Evolutionary conservation across 2,888 invertebrate genomes (phyloP).

Genomic region (Steromphala cineraria): DNA sequence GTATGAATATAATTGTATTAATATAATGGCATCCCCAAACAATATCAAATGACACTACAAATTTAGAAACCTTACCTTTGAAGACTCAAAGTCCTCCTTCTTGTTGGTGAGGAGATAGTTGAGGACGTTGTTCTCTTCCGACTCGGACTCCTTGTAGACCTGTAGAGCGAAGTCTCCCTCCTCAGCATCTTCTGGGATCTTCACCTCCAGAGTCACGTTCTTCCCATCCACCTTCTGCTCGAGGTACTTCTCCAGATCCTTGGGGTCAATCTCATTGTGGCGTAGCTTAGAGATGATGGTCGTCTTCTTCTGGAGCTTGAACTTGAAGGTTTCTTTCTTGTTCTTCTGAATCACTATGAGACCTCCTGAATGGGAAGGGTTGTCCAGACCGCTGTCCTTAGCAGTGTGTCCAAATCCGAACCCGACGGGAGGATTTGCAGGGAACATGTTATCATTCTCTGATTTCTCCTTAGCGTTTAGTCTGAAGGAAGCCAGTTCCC

Average conservation of each 20-base stretch:
- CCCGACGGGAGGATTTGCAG: conserved; percentile 51
- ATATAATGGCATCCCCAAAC: too few relatives aligned
- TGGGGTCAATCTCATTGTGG: not conserved
- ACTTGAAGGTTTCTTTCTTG: not conserved
- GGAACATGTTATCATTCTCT: conserved; percentile 40
- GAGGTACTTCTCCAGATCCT: not conserved
- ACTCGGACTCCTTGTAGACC: conserved; percentile 23
- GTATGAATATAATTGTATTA: too few relatives aligned
- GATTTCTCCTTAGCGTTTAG: conserved; percentile 47
- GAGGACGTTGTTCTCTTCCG: not conserved
- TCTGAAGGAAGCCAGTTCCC: conserved; percentile 51
- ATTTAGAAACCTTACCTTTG: conserved; percentile 32
- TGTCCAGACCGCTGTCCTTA: conserved; percentile 48
- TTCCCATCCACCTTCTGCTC: not conserved
- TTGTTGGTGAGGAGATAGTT: not conserved
- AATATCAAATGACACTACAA: too few relatives aligned
- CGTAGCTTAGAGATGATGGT: not conserved
- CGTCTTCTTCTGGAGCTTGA: not conserved
- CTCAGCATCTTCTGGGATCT: not conserved
- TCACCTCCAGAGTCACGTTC: not conserved
- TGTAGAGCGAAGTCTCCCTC: conserved; percentile 33
- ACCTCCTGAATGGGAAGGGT: conserved; percentile 25
- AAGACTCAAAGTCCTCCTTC: conserved; percentile 16
- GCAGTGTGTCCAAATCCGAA: conserved; percentile 51
- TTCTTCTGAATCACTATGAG: not conserved